Percentiles rank a stretch among this genome's conserved stretches.
These are phyloP conservation scores for Alsophila aescularia DNA, from an alignment of 2,888 invertebrate species.

Conservation along the genomic window DNA sequence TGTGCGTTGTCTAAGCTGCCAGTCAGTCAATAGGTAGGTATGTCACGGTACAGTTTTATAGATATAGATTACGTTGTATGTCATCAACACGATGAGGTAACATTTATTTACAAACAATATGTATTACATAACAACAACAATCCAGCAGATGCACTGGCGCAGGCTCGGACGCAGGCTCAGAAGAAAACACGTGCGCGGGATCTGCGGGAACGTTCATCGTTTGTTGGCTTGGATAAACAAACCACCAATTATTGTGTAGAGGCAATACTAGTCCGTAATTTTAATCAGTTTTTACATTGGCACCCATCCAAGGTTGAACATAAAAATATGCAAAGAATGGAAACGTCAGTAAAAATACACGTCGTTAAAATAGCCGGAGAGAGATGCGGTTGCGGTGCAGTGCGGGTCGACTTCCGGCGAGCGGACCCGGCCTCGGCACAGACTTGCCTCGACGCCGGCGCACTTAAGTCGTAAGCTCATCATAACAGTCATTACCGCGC, in stretches of 20 bases:
- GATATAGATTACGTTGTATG: constrained; percentile 7
- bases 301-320: constrained; percentile 47
- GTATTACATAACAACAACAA: constrained; percentile 19
- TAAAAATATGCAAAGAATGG: constrained; percentile 48
- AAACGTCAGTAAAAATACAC: constrained; percentile 21
- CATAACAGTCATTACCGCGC: not conserved
- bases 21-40: no score
- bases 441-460: not conserved
- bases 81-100: constrained; percentile 3
- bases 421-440: not conserved
- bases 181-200: no score
- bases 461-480: not conserved
- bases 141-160: not conserved
- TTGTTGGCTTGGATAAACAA: constrained; percentile 5
- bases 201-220: not conserved
- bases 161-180: not conserved
- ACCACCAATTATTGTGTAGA: constrained; percentile 12
- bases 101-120: constrained; percentile 22
- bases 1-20: no score
- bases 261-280: constrained; percentile 51
- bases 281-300: constrained; percentile 65
- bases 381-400: not conserved
- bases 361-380: not conserved
- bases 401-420: constrained; percentile 34
- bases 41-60: no score